Conservation (phyloP, 1,140 invertebrate species). For the Leptopilina boulardi region DNA sequence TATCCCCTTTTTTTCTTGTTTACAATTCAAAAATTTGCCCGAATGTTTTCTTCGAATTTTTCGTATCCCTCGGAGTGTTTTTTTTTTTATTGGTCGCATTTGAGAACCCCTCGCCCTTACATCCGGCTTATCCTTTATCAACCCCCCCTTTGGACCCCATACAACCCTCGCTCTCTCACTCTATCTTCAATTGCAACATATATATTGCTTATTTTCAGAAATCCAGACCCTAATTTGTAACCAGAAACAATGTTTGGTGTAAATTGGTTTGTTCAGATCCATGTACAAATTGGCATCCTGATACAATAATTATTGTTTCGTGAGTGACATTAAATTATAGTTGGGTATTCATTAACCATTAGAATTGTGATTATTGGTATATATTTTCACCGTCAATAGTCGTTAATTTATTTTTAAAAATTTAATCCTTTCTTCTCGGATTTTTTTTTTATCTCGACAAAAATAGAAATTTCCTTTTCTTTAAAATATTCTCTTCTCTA, state of each 20-base stretch:
- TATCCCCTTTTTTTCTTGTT: too few relatives aligned
- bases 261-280: conserved; percentile 17
- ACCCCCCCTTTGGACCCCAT: not conserved
- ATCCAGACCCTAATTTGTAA: conserved; percentile 17
- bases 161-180: not conserved
- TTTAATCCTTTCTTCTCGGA: not conserved
- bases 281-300: conserved; percentile 13
- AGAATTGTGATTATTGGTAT: not conserved
- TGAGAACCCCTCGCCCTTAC: not conserved
- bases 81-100: not conserved
- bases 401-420: too few relatives aligned
- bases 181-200: not conserved
- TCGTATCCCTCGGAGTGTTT: too few relatives aligned
- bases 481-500: conserved; percentile 34
- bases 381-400: too few relatives aligned
- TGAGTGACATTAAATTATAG: not conserved
- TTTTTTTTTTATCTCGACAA: not conserved
- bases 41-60: not conserved
- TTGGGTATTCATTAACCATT: not conserved
- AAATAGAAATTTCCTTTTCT: not conserved
- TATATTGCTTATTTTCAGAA: conserved; percentile 1
- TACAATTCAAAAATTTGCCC: too few relatives aligned
- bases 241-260: conserved; percentile 2
- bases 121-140: conserved; percentile 16
- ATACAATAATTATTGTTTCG: conserved; percentile 10